These are phyloP conservation scores for Stigmatopora nigra DNA, from an alignment of 2,113 vertebrate genomes.

Conservation along the genomic window DNA sequence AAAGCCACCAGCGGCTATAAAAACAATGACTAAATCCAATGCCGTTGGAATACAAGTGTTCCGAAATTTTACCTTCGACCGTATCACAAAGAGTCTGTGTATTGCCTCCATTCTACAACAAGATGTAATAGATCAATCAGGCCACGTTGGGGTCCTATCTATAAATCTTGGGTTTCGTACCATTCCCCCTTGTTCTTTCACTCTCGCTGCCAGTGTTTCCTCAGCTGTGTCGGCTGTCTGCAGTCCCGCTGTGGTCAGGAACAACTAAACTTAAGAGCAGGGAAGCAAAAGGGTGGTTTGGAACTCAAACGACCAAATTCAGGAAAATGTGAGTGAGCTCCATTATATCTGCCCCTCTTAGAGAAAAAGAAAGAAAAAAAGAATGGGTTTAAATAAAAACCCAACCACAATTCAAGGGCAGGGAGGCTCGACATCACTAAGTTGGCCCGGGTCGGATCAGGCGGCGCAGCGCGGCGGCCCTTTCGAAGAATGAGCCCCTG, in stretches of 20 bases:
- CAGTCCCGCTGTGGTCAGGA: conserved; percentile 68
- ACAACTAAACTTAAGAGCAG: conserved; percentile 68
- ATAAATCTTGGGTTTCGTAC: conserved; percentile 34
- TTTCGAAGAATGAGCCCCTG: conserved; percentile 75
- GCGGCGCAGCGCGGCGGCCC: conserved; percentile 68
- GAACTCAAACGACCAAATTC: conserved; percentile 59
- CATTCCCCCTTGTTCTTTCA: conserved; percentile 41
- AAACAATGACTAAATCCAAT: conserved; percentile 34
- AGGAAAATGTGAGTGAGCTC: conserved; percentile 69
- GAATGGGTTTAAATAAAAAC: conserved; percentile 69
- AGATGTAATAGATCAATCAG: conserved; percentile 39
- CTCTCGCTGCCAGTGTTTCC: conserved; percentile 52
- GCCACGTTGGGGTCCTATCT: conserved; percentile 38
- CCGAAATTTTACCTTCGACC: background rate
- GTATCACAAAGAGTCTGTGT: background rate
- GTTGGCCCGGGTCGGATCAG: conserved; percentile 45
- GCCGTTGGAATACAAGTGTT: background rate
- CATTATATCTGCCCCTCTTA: conserved; percentile 62
- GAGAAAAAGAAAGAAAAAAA: conserved; percentile 33
- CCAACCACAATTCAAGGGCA: conserved; percentile 72
- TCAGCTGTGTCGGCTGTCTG: conserved; percentile 65
- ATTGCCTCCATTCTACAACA: conserved; percentile 12
- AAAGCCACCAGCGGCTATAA: conserved; percentile 28
- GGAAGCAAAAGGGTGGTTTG: conserved; percentile 67
- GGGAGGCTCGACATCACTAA: conserved; percentile 66